Conservation (phyloP, 1,140 invertebrate species). For the Drosophila arizonae region DNA sequence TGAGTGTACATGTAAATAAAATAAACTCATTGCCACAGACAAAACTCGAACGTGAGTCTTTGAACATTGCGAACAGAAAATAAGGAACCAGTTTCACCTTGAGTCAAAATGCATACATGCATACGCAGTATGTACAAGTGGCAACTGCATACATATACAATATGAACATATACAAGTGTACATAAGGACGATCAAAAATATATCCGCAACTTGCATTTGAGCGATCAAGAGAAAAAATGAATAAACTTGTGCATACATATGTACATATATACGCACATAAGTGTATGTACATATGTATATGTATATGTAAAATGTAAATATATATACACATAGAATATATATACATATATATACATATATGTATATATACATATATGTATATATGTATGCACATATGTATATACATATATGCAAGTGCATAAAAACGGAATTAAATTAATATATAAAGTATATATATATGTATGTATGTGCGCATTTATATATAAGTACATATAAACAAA, state of each 20-base stretch:
- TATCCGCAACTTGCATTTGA: constrained; percentile 4
- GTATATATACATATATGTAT: not conserved
- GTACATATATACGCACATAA: no score
- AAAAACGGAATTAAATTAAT: no score
- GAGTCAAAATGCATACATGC: constrained; percentile 46
- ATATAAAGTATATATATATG: not conserved
- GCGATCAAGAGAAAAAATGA: no score
- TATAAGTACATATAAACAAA: constrained; percentile 9
- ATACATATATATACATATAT: not conserved
- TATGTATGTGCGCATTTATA: not conserved
- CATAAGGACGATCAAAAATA: constrained; percentile 17
- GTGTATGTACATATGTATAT: constrained; percentile 5
- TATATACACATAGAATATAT: not conserved
- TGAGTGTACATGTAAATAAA: constrained; percentile 40
- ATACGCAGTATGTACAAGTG: constrained; percentile 12
- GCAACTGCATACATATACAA: constrained; percentile 8
- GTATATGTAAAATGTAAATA: not conserved
- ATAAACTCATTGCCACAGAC: constrained; percentile 73
- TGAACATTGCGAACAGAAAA: constrained; percentile 77
- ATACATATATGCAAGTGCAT: no score
- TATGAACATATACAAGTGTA: not conserved
- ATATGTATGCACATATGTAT: not conserved
- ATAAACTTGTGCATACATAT: no score
- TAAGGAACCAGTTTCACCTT: constrained; percentile 80
- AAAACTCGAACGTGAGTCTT: constrained; percentile 76